These are phyloP conservation scores for Spheniscus humboldti DNA, from an alignment of 2,797 vertebrate species.

Conservation along the genomic window DNA sequence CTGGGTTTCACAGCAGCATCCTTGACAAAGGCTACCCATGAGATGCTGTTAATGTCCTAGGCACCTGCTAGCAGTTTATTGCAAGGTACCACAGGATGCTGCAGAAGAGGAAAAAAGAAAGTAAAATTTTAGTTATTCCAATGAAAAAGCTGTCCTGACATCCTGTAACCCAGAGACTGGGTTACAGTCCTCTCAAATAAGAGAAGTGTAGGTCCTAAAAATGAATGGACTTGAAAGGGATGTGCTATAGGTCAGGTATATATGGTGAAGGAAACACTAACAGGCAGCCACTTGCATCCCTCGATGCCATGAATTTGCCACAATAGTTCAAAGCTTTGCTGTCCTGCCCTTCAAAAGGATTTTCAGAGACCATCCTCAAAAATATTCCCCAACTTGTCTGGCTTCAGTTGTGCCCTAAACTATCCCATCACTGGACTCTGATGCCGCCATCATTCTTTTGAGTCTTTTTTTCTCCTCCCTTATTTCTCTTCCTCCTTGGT, in stretches of 20 bases:
- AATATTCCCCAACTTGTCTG: background rate
- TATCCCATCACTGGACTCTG: background rate
- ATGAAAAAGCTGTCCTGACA: background rate
- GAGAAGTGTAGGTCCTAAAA: background rate
- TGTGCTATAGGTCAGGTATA: background rate
- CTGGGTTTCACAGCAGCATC: background rate
- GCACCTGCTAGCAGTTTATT: background rate
- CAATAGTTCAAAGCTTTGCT: background rate
- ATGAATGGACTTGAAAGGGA: background rate
- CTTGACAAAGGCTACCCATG: background rate
- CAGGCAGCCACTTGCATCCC: background rate
- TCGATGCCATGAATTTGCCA: background rate
- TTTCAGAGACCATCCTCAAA: background rate
- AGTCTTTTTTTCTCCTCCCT: background rate
- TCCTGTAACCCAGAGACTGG: background rate
- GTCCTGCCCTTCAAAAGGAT: background rate
- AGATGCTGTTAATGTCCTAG: background rate
- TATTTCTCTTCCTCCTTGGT: background rate
- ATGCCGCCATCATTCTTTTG: background rate
- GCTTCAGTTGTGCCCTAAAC: background rate
- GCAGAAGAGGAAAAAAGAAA: too few species aligned
- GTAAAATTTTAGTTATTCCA: background rate
- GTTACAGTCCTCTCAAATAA: background rate
- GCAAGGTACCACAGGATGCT: background rate
- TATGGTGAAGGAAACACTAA: background rate